These are phyloP conservation scores for Plecotus auritus DNA, from an alignment of 2,113 vertebrate genomes.

Conservation along the genomic window DNA sequence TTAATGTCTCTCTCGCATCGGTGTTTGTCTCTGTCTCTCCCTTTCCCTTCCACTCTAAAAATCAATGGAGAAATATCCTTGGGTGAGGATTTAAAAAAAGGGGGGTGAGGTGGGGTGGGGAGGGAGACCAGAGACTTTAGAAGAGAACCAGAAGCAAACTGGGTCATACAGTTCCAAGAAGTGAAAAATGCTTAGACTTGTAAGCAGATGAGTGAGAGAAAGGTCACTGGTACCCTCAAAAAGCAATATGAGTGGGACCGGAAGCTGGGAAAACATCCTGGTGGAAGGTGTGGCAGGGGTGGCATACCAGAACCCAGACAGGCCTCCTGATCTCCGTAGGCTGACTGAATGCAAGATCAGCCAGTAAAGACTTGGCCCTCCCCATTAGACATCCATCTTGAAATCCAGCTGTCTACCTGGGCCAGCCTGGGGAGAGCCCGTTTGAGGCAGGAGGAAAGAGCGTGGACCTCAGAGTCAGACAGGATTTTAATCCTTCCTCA, in stretches of 20 bases:
- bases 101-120: too few species aligned
- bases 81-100: too few species aligned
- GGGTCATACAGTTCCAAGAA: neutral
- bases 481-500: neutral
- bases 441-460: neutral
- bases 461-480: neutral
- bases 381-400: neutral
- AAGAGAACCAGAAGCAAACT: neutral
- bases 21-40: too few species aligned
- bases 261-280: neutral
- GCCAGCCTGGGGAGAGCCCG: neutral
- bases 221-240: neutral
- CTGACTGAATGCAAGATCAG: neutral
- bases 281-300: neutral
- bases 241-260: neutral
- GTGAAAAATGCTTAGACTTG: neutral
- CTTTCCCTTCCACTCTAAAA: too few species aligned
- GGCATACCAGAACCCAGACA: neutral
- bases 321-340: neutral
- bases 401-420: neutral
- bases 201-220: neutral
- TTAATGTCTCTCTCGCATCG: too few species aligned
- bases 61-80: too few species aligned
- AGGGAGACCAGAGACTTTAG: neutral
- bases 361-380: neutral